Conservation (phyloP, 2,113 vertebrate species). For the Actinemys pallida region DNA sequence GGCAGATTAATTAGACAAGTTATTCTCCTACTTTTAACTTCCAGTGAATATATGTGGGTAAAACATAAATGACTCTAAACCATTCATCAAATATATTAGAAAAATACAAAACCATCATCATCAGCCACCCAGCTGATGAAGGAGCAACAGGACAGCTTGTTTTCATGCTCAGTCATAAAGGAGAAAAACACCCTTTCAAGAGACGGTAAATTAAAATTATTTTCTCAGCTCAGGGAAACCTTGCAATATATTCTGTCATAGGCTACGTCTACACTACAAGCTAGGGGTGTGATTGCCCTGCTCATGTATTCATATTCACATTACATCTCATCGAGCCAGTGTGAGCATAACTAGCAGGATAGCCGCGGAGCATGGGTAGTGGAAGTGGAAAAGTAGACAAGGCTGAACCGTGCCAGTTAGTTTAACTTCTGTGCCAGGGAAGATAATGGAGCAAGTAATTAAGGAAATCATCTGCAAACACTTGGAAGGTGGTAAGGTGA, state of each 20-base stretch:
- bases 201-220: neutral
- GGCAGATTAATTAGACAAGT: neutral
- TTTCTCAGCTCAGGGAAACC: neutral
- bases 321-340: too few relatives aligned
- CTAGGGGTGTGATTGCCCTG: too few relatives aligned
- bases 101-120: neutral
- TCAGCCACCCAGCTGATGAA: neutral
- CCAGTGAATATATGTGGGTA: neutral
- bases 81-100: neutral
- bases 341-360: too few relatives aligned
- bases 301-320: too few relatives aligned
- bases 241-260: neutral
- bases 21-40: neutral
- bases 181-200: neutral
- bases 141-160: neutral
- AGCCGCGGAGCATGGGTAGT: too few relatives aligned
- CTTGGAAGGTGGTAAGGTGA: too few relatives aligned
- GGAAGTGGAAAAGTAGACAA: too few relatives aligned
- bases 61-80: neutral
- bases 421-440: too few relatives aligned
- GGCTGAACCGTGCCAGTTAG: too few relatives aligned
- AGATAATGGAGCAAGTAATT: too few relatives aligned
- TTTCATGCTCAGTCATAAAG: neutral
- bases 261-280: too few relatives aligned
- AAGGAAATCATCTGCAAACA: too few relatives aligned